phyloP scores from a whole-genome alignment of 2,113 vertebrate genomes.

The Amphilophus citrinellus region DNA sequence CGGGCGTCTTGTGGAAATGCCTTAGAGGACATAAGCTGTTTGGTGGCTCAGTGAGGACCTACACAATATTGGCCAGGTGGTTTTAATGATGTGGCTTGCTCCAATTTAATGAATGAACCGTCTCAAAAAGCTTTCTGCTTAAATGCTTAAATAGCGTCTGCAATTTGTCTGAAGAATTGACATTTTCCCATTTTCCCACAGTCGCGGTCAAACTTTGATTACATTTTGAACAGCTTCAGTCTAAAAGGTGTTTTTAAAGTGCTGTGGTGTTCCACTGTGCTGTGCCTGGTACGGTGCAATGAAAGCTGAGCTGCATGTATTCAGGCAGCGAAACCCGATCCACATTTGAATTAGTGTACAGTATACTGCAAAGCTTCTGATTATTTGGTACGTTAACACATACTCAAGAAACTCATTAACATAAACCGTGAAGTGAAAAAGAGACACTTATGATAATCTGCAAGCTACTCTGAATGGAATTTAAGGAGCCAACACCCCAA shows the following conservation, averaged over 20 bases:
- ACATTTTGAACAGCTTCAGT: constrained; percentile 9
- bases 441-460: background rate
- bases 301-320: constrained; percentile 46
- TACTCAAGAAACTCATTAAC: constrained; percentile 24
- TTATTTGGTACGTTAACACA: constrained; percentile 43
- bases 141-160: too few species aligned
- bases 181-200: background rate
- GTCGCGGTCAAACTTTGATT: background rate
- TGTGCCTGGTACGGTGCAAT: constrained; percentile 26
- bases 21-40: background rate
- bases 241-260: constrained; percentile 30
- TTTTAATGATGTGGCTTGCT: background rate
- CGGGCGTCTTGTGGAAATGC: background rate
- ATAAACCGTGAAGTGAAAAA: constrained; percentile 22
- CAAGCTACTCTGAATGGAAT: background rate
- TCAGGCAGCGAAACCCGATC: constrained; percentile 41
- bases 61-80: background rate
- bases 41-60: too few species aligned
- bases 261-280: constrained; percentile 25
- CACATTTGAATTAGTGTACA: background rate
- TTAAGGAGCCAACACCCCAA: background rate
- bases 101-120: background rate
- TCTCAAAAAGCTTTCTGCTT: too few species aligned
- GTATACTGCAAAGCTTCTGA: constrained; percentile 17
- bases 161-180: too few species aligned